Evolutionary conservation across 1,140 invertebrate species (phyloP), one percentile per base, ranked within the genome.

Genomic region (Nebria ingens): DNA sequence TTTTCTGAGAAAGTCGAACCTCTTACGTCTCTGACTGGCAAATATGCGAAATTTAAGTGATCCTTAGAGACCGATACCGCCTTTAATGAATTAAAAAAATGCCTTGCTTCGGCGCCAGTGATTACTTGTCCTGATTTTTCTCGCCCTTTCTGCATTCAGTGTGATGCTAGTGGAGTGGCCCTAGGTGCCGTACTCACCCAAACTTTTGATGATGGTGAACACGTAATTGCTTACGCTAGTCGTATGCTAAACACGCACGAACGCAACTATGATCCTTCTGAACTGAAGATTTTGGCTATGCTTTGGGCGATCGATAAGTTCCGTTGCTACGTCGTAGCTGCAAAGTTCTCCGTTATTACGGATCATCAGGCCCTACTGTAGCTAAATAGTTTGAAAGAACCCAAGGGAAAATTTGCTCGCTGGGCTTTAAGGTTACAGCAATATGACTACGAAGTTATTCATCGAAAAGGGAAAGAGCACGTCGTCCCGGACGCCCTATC

Each of bases 151-250:
- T 38, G 58, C 0, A 21, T 69, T 1, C 57, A 63, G 50, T 62
- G 65, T 2, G 65, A 69, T 53, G 61, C 59, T 15, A 64, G 60
- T 50, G 56, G 54, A 13, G 68, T 64, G 49, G 66, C 65, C 2
- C 15, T 72, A 1, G 67, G 67, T 15, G 68, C 65, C 13, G 66
- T 61, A 20, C 54, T 71, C 13, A 15, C 64, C 0, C 67, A 70
- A 68, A 63, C 57, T 54, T 54, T 65, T 57, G 62, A 64, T 22
- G 54, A 54, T 21, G 58, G 68, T 57, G 70, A 73, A 56, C 60
- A 59, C 12, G 71, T 71, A 0, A 66, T 79, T 11, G 71, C 69
- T 13, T 79, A 74, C 57, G 68, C 70, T 2, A 67, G 68, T 19
- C 53, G 72, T 12, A 54, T 57, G 2, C 52, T 76, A 6, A 59